Evolutionary conservation across 2,113 vertebrate genomes (phyloP).

Genomic region (Thymallus thymallus): DNA sequence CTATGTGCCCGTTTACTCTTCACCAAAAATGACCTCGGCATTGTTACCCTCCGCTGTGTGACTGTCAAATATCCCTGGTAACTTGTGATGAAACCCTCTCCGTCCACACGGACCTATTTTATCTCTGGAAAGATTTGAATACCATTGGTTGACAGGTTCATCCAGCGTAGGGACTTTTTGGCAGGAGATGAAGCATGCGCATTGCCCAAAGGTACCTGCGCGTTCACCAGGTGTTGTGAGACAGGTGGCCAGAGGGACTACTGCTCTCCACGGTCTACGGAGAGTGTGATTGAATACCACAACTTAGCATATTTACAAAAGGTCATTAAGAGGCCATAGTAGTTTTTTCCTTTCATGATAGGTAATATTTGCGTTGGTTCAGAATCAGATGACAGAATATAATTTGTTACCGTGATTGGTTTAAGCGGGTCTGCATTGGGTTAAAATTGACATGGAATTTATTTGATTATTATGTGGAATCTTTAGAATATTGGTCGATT

Average conservation of each 20-base stretch:
- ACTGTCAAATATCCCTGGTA: conserved; percentile 23
- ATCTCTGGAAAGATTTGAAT: conserved; percentile 65
- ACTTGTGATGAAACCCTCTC: conserved; percentile 11
- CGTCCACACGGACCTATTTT: conserved; percentile 35
- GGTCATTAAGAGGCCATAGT: not conserved
- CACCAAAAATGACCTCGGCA: conserved; percentile 97
- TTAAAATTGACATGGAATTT: not conserved
- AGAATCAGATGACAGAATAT: no score
- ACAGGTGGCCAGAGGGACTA: conserved; percentile 72
- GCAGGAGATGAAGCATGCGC: conserved; percentile 67
- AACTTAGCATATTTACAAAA: not conserved
- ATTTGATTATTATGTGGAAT: not conserved
- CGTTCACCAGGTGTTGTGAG: conserved; percentile 82
- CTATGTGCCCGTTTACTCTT: conserved; percentile 98
- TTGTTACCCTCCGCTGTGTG: conserved; percentile 49
- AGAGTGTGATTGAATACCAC: not conserved
- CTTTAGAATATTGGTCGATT: not conserved
- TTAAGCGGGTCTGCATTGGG: conserved; percentile 47
- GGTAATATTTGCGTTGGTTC: no score
- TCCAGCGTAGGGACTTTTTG: conserved; percentile 47
- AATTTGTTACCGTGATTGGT: conserved; percentile 51
- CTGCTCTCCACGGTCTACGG: not conserved
- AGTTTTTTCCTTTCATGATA: no score
- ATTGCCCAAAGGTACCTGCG: conserved; percentile 26
- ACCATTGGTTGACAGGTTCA: conserved; percentile 54